Evolutionary conservation across 2,888 invertebrate species (phyloP).

Genomic region (Gymnocheta viridis): DNA sequence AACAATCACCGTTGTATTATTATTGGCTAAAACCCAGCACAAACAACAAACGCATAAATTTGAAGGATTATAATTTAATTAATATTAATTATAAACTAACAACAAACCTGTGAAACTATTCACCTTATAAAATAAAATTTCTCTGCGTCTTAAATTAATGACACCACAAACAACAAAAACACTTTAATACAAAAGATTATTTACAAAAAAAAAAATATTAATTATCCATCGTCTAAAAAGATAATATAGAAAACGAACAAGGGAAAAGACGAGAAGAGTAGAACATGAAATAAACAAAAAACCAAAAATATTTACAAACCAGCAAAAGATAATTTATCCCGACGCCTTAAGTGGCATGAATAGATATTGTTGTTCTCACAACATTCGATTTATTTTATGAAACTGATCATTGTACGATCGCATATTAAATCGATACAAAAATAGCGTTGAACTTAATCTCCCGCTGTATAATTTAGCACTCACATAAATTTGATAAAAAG

Average conservation of each 20-base stretch:
- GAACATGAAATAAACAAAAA: not conserved
- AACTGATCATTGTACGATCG: slow-evolving; percentile 25
- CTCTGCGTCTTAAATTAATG: slow-evolving; percentile 54
- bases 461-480: slow-evolving; percentile 70
- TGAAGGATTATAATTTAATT: slow-evolving; percentile 44
- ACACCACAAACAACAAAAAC: slow-evolving; percentile 40
- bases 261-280: not conserved
- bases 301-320: slow-evolving; percentile 57
- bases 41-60: not conserved
- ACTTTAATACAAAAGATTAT: slow-evolving; percentile 21
- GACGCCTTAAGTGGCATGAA: slow-evolving; percentile 48
- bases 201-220: slow-evolving; percentile 52
- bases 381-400: slow-evolving; percentile 56
- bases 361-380: slow-evolving; percentile 54
- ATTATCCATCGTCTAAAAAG: slow-evolving; percentile 41
- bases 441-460: slow-evolving; percentile 49
- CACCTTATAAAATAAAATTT: slow-evolving; percentile 41
- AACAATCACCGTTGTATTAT: no score
- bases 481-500: slow-evolving; percentile 75
- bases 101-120: slow-evolving; percentile 54
- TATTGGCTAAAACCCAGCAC: not conserved
- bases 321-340: slow-evolving; percentile 51
- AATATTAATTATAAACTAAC: slow-evolving; percentile 44
- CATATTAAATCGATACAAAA: slow-evolving; percentile 26
- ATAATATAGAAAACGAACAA: slow-evolving; percentile 8